These are phyloP conservation scores for Matsumurasca onukii DNA, from an alignment of 1,140 invertebrate genomes.

Conservation along the genomic window DNA sequence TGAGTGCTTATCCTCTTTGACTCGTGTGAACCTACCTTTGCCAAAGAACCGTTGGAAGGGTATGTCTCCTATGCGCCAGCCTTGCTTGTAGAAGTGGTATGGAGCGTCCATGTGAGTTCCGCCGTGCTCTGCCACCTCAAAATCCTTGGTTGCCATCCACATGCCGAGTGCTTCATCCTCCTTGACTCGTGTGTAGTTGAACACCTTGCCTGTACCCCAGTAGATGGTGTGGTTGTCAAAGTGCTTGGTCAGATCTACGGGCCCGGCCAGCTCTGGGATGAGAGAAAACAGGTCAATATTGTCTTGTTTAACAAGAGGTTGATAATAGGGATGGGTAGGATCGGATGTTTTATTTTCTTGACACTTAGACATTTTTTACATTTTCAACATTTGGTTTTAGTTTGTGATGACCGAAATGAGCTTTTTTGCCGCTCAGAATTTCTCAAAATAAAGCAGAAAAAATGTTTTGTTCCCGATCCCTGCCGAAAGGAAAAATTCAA, in stretches of 20 bases:
- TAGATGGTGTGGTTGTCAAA: not conserved
- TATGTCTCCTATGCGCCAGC: slow-evolving; percentile 57
- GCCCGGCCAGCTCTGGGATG: not conserved
- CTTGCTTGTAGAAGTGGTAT: slow-evolving; percentile 57
- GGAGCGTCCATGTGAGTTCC: slow-evolving; percentile 69
- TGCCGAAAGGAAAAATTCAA: too few relatives aligned
- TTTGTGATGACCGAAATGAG: too few relatives aligned
- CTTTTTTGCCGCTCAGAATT: too few relatives aligned
- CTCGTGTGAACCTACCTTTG: slow-evolving; percentile 44
- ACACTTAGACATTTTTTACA: too few relatives aligned
- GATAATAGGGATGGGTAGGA: too few relatives aligned
- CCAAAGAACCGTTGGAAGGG: slow-evolving; percentile 58
- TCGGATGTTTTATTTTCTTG: too few relatives aligned
- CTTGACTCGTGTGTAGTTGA: not conserved
- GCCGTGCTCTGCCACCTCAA: slow-evolving; percentile 59
- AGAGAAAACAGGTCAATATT: too few relatives aligned
- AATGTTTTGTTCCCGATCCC: too few relatives aligned
- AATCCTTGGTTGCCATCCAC: slow-evolving; percentile 55
- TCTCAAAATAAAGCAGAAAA: too few relatives aligned
- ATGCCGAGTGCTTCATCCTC: not conserved
- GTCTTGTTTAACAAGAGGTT: too few relatives aligned
- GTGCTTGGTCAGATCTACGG: not conserved
- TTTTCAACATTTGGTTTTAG: too few relatives aligned
- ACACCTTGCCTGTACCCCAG: not conserved
- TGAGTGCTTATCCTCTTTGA: too few relatives aligned